These are phyloP conservation scores for Drosophila sproati DNA, from an alignment of 1,140 invertebrate genomes.

Conservation along the genomic window DNA sequence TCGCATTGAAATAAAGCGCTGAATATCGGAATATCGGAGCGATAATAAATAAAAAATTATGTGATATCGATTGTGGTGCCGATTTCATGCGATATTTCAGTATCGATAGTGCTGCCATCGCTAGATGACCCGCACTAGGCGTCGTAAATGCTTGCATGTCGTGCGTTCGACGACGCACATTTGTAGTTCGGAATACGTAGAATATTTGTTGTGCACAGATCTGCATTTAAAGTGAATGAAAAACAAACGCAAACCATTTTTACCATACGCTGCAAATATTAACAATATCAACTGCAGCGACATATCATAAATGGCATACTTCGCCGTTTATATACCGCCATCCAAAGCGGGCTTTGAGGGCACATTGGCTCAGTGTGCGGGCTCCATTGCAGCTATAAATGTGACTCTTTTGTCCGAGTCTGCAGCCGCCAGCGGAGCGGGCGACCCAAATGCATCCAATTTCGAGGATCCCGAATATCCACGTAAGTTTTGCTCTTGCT, in stretches of 20 bases:
- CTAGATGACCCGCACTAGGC: constrained; percentile 19
- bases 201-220: not conserved
- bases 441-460: not conserved
- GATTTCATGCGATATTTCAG: not conserved
- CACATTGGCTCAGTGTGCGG: constrained; percentile 44
- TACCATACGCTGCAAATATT: not conserved
- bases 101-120: constrained; percentile 11
- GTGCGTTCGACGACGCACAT: constrained; percentile 9
- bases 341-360: constrained; percentile 67
- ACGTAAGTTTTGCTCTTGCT: constrained; percentile 50
- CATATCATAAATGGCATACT: constrained; percentile 55
- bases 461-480: constrained; percentile 69
- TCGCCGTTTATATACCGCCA: constrained; percentile 67
- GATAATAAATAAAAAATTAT: not conserved
- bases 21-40: not conserved
- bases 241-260: not conserved
- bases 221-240: not conserved
- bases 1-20: not conserved
- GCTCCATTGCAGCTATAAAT: constrained; percentile 67
- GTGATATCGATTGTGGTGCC: not conserved
- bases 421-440: not conserved
- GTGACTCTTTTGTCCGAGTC: constrained; percentile 24
- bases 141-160: constrained; percentile 6
- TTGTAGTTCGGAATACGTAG: not conserved
- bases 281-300: not conserved